Evolutionary conservation across 1,140 invertebrate species (phyloP), one percentile per base, ranked within the genome.

Genomic region (Aphidius gifuensis): DNA sequence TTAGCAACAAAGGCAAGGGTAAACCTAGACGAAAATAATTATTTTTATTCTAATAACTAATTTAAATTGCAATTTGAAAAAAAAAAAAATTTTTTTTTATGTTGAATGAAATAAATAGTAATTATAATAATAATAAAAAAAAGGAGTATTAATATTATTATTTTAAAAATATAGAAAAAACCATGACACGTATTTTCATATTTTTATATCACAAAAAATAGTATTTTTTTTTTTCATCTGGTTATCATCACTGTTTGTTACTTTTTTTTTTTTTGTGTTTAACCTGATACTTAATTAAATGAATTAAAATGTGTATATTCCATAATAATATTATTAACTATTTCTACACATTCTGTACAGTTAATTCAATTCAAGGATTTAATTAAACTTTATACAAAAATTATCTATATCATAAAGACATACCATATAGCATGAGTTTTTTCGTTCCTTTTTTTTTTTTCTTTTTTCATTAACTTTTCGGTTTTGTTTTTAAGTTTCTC

Each of bases 351-450:
- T 80, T 81, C 80, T 81, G 80, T 81, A 81, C 80, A 81, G 76
- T 80, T 78, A 80, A 55, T 55, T 55, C 43, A 38, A 42, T 55
- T 42, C 11, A 81, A 75, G 75, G 72, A 58, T 78, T 79, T 80
- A 74, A 80, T 77, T 81, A 81, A 79, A 80, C 78, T 80, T 81
- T 81, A 81, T 80, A 81, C 80, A 81, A 80, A 81, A 81, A 80
- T 76, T 78, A 80, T 80, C 79, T 80, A 80, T 62, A 38, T 55
- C 43, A 42, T 80, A 80, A 81, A 80, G 79, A 80, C 76, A 75
- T 81, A 79, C 53, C 53, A 55, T 76, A 80, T 79, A 79, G 78
- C 78, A 80, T 77, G 79, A 76, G 68, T 74, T 69, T 72, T n/a
- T 75, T 71, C 74, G 64, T 58, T 72, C 68, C 66, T 72, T 63